Conservation (phyloP, 2,797 vertebrate genomes). For the Presbytis comata region DNA sequence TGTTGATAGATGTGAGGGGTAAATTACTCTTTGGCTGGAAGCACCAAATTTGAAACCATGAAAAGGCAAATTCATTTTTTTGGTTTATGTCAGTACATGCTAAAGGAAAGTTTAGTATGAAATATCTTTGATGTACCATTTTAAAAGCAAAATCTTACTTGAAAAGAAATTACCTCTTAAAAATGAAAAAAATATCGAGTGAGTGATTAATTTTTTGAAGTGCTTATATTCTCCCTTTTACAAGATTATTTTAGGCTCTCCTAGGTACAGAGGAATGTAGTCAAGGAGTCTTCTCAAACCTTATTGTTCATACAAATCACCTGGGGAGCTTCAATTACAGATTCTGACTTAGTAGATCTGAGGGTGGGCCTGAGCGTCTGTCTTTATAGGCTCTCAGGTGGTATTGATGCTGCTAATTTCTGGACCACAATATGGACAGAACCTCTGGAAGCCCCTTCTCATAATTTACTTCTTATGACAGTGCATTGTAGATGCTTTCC, state of each 20-base stretch:
- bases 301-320: not conserved
- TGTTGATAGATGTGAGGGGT: not conserved
- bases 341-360: not conserved
- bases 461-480: not conserved
- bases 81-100: not conserved
- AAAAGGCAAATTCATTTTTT: constrained; percentile 22
- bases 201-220: constrained; percentile 64
- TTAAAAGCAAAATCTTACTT: constrained; percentile 60
- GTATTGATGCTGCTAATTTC: not conserved
- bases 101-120: not conserved
- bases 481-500: not conserved
- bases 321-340: not conserved
- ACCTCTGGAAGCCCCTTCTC: not conserved
- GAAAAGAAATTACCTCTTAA: constrained; percentile 46
- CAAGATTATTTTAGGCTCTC: constrained; percentile 52
- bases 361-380: not conserved
- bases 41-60: not conserved
- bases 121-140: constrained; percentile 37
- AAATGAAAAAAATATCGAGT: constrained; percentile 16
- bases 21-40: not conserved
- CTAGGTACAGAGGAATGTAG: not conserved
- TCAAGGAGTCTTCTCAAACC: not conserved
- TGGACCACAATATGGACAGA: not conserved
- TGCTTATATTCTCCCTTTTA: constrained; percentile 35
- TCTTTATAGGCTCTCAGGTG: not conserved